Percentiles rank a stretch among this genome's conserved stretches.
phyloP scores from a whole-genome alignment of 2,113 vertebrate species.

The Thalassoma bifasciatum region DNA sequence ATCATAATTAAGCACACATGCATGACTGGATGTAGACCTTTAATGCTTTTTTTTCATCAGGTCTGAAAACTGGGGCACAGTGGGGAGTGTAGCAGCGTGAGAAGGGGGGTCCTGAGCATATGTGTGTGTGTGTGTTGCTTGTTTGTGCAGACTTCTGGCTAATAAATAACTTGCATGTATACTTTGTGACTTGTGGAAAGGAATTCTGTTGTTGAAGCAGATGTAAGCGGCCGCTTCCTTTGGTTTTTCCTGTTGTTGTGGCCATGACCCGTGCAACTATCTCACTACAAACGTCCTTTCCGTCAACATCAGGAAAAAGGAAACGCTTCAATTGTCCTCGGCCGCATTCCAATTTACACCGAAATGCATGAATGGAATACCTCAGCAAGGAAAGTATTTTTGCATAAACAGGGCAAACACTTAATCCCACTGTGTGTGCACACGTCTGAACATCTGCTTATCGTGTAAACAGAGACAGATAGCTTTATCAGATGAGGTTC shows the following conservation, averaged over 20 bases:
- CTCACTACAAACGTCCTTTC: conserved; percentile 52
- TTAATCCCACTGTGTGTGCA: conserved; percentile 16
- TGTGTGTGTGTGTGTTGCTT: conserved; percentile 17
- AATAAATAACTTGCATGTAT: conserved; percentile 66
- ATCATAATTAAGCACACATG: conserved; percentile 73
- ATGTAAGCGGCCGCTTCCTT: conserved; percentile 73
- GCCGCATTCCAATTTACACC: conserved; percentile 17
- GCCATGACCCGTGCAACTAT: conserved; percentile 32
- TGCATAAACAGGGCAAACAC: conserved; percentile 3
- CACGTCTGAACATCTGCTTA: conserved; percentile 23
- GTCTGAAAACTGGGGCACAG: conserved; percentile 65
- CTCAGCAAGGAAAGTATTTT: conserved; percentile 36
- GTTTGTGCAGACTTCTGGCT: conserved; percentile 56
- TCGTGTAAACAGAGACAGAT: conserved; percentile 18
- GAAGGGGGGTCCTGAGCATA: conserved; percentile 1
- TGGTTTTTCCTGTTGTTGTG: conserved; percentile 83
- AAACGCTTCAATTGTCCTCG: conserved; percentile 68
- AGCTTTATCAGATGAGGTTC: conserved; percentile 17
- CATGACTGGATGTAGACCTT: conserved; percentile 56
- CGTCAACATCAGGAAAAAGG: conserved; percentile 71
- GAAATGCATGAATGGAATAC: conserved; percentile 55
- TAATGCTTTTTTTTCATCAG: conserved; percentile 53
- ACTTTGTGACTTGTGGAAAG: conserved; percentile 30
- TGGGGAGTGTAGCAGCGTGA: conserved; percentile 21
- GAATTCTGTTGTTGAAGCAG: conserved; percentile 58